Percentiles rank a stretch among this genome's conserved stretches.
phyloP scores from a whole-genome alignment of 2,888 invertebrate genomes.

The Lamproptera curius region DNA sequence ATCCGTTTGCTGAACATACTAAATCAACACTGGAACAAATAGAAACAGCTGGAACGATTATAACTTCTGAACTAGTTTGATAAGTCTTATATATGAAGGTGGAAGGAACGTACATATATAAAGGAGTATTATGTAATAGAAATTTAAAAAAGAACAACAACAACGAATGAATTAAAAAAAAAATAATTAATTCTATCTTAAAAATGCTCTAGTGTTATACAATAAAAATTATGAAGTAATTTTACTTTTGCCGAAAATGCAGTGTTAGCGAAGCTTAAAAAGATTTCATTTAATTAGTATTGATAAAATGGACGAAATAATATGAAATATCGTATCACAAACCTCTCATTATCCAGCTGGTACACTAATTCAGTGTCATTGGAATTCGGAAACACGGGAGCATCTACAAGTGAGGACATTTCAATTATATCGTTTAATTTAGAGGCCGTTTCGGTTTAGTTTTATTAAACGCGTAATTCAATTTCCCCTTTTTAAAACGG shows the following conservation, averaged over 20 bases:
- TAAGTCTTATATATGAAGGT: background rate
- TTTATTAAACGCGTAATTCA: no score
- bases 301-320: no score
- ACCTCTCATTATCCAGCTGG: slow-evolving; percentile 47
- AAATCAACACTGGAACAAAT: slow-evolving; percentile 48
- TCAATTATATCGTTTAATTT: background rate
- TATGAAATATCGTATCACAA: slow-evolving; percentile 23
- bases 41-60: background rate
- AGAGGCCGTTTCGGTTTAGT: slow-evolving; percentile 20
- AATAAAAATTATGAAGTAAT: no score
- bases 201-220: no score
- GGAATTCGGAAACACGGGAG: slow-evolving; percentile 43
- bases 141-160: no score
- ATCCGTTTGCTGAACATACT: slow-evolving; percentile 46
- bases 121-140: no score
- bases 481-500: no score
- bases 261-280: no score
- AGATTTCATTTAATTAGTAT: no score
- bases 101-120: background rate
- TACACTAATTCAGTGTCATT: slow-evolving; percentile 42
- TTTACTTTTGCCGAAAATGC: no score
- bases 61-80: background rate
- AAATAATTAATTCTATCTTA: no score
- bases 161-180: no score
- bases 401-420: slow-evolving; percentile 41